These are phyloP conservation scores for Zoroaster sp. DNA, from an alignment of 53 echinoderm and acorn worm genomes.

Conservation along the genomic window DNA sequence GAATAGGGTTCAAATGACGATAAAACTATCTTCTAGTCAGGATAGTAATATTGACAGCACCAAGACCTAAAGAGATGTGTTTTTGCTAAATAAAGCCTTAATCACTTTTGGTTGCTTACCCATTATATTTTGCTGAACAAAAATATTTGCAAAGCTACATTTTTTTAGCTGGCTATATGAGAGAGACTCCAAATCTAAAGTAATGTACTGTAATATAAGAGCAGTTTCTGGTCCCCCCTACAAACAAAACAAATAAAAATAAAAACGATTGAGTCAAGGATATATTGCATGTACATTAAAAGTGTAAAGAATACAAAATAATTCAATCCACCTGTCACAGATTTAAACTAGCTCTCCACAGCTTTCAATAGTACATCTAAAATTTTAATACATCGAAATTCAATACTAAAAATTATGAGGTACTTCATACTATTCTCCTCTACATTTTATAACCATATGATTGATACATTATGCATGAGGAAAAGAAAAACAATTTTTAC, in stretches of 20 bases:
- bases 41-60: too few species aligned
- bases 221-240: too few species aligned
- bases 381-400: neutral
- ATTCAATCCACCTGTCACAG: neutral
- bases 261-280: neutral
- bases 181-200: too few species aligned
- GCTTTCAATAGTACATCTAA: neutral
- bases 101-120: too few species aligned
- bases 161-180: too few species aligned
- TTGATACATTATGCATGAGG: neutral
- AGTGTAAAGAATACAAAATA: neutral
- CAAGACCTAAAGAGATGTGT: too few species aligned
- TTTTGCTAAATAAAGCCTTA: too few species aligned
- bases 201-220: too few species aligned
- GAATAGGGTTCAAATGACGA: too few species aligned
- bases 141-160: too few species aligned
- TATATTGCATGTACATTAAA: neutral
- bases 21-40: too few species aligned
- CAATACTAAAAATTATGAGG: neutral
- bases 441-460: neutral
- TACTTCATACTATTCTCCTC: neutral
- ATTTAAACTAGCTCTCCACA: neutral
- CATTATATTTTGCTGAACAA: too few species aligned
- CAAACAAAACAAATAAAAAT: neutral
- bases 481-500: neutral